Conservation (phyloP, 2,797 vertebrate species). For the Chromobotia macracanthus region DNA sequence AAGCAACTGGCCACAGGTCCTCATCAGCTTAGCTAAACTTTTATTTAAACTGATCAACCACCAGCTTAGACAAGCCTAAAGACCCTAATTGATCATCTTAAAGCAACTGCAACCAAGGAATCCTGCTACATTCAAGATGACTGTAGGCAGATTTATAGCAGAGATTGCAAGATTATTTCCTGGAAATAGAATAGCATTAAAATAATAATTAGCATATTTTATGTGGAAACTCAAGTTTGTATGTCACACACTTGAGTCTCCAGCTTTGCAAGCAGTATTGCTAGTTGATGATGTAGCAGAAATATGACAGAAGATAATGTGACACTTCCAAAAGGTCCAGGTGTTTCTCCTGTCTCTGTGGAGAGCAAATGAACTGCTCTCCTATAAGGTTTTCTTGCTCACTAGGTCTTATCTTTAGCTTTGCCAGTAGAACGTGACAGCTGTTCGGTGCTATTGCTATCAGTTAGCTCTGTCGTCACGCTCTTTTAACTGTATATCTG, state of each 20-base stretch:
- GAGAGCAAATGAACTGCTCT: not conserved
- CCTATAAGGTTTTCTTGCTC: slow-evolving; percentile 17
- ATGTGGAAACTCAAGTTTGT: not conserved
- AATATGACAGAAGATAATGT: slow-evolving; percentile 19
- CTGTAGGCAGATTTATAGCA: not conserved
- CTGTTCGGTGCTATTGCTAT: slow-evolving; percentile 35
- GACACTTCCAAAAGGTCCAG: slow-evolving; percentile 26
- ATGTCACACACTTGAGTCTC: slow-evolving; percentile 3
- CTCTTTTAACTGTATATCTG: not conserved
- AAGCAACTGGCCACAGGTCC: no score
- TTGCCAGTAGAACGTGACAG: slow-evolving; percentile 11
- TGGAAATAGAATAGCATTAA: not conserved
- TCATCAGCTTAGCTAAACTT: not conserved
- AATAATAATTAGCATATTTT: not conserved
- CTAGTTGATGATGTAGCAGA: slow-evolving; percentile 17
- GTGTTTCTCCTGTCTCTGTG: slow-evolving; percentile 15
- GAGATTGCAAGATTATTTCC: not conserved
- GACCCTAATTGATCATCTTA: not conserved
- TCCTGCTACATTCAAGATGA: not conserved
- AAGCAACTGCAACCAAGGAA: not conserved
- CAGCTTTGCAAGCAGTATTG: not conserved
- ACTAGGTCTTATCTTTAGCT: slow-evolving; percentile 39
- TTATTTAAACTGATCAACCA: not conserved
- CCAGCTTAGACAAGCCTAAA: not conserved
- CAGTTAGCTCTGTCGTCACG: slow-evolving; percentile 9